phyloP scores from a whole-genome alignment of 2,797 vertebrate genomes.

The Holocentrus rufus region DNA sequence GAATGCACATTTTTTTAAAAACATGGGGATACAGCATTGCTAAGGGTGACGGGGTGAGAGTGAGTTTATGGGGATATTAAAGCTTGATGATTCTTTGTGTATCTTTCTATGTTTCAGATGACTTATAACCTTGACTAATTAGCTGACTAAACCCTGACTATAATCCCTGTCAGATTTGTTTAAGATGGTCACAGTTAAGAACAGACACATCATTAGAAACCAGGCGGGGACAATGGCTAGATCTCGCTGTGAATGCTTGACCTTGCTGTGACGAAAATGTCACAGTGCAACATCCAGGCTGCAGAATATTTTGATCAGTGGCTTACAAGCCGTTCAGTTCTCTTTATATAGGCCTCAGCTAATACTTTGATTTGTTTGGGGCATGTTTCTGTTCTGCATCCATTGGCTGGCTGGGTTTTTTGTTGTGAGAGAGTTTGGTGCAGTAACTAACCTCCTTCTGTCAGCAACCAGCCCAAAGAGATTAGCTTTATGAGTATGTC shows the following conservation, averaged over 20 bases:
- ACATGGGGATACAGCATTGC: slow-evolving; percentile 19
- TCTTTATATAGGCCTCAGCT: slow-evolving; percentile 41
- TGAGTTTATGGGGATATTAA: slow-evolving; percentile 62
- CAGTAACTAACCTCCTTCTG: slow-evolving; percentile 83
- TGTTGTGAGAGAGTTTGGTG: slow-evolving; percentile 64
- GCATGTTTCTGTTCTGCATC: slow-evolving; percentile 33
- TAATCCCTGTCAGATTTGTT: slow-evolving; percentile 71
- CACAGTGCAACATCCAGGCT: background rate
- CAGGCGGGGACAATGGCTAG: slow-evolving; percentile 41
- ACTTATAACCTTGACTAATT: slow-evolving; percentile 69
- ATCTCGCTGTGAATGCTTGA: slow-evolving; percentile 60
- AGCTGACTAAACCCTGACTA: slow-evolving; percentile 71
- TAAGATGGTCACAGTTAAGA: slow-evolving; percentile 50
- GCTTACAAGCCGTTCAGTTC: slow-evolving; percentile 46
- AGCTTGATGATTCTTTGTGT: slow-evolving; percentile 27
- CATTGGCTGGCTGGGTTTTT: slow-evolving; percentile 45
- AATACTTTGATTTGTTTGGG: slow-evolving; percentile 72
- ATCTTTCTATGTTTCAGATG: slow-evolving; percentile 40
- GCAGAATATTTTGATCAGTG: slow-evolving; percentile 44
- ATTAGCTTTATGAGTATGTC: slow-evolving; percentile 82
- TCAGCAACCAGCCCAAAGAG: slow-evolving; percentile 80
- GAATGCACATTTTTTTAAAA: slow-evolving; percentile 69
- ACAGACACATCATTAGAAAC: slow-evolving; percentile 56
- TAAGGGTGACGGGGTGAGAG: slow-evolving; percentile 45
- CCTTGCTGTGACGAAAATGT: slow-evolving; percentile 53